Percentiles rank a stretch among this genome's conserved stretches.
These are phyloP conservation scores for Echiichthys vipera DNA, from an alignment of 2,797 vertebrate genomes.

Conservation along the genomic window DNA sequence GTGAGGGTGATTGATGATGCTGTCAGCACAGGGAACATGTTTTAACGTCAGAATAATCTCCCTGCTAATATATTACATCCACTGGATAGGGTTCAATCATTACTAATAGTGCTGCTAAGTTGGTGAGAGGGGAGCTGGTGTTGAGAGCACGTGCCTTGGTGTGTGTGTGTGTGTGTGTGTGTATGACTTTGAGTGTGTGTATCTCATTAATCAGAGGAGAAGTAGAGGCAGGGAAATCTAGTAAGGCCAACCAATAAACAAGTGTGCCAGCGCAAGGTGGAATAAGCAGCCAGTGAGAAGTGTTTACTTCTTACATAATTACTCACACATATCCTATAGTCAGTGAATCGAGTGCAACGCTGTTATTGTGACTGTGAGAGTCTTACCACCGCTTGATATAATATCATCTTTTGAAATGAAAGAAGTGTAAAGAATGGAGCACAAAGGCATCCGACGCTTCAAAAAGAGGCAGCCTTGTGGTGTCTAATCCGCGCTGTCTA, in stretches of 20 bases:
- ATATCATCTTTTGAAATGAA: slow-evolving; percentile 79
- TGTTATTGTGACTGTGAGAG: slow-evolving; percentile 68
- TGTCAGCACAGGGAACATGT: slow-evolving; percentile 85
- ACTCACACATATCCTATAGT: slow-evolving; percentile 63
- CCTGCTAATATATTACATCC: slow-evolving; percentile 87
- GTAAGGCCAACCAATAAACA: slow-evolving; percentile 74
- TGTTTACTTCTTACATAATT: slow-evolving; percentile 81
- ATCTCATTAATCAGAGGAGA: slow-evolving; percentile 77
- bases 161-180: slow-evolving; percentile 29
- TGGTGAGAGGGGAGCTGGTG: slow-evolving; percentile 75
- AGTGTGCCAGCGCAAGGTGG: slow-evolving; percentile 60
- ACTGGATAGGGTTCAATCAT: slow-evolving; percentile 85
- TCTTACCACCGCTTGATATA: slow-evolving; percentile 74
- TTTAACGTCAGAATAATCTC: slow-evolving; percentile 87
- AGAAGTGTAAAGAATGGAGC: slow-evolving; percentile 72
- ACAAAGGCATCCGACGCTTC: slow-evolving; percentile 73
- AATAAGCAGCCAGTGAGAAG: slow-evolving; percentile 56
- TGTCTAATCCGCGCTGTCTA: slow-evolving; percentile 77
- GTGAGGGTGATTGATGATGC: slow-evolving; percentile 88
- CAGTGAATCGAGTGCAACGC: slow-evolving; percentile 61
- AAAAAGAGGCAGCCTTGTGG: slow-evolving; percentile 72
- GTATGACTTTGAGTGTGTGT: slow-evolving; percentile 9
- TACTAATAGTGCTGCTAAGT: slow-evolving; percentile 83
- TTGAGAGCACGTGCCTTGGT: slow-evolving; percentile 69
- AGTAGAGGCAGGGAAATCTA: slow-evolving; percentile 67